phyloP scores from a whole-genome alignment of 2,113 vertebrate species.

The Eira barbara region DNA sequence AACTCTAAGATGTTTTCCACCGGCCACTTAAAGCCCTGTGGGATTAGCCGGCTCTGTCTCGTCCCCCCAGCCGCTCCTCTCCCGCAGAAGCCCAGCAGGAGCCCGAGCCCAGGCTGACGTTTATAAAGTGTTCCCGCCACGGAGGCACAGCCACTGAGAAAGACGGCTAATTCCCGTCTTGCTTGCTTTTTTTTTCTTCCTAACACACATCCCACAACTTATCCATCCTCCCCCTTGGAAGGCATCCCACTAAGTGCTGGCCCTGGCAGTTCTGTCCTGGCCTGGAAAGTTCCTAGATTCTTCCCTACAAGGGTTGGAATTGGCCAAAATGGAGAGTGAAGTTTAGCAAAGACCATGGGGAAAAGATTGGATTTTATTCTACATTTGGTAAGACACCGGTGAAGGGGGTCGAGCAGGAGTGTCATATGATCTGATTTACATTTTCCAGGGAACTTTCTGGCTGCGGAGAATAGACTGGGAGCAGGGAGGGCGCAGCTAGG shows the following conservation, averaged over 20 bases:
- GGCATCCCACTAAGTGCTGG: neutral
- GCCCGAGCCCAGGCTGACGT: neutral
- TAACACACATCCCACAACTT: neutral
- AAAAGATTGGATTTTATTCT: neutral
- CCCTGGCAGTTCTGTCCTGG: neutral
- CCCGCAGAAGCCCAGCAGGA: accelerated
- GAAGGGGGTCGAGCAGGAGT: neutral
- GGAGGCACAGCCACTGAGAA: neutral
- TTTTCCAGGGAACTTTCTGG: neutral
- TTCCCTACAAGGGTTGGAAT: neutral
- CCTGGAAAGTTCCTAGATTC: constrained; percentile 7
- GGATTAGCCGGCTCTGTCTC: neutral
- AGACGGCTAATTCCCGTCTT: neutral
- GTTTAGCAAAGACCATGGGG: neutral
- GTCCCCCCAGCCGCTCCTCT: neutral
- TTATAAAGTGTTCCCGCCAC: neutral
- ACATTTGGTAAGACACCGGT: neutral
- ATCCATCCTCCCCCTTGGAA: neutral
- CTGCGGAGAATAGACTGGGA: neutral
- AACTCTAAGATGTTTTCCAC: neutral
- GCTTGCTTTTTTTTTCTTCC: neutral
- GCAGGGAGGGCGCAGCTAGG: neutral
- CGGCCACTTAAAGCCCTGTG: neutral
- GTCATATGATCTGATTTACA: neutral
- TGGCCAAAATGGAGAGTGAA: neutral